A percentile compares a stretch with the other conserved stretches of the same genome.
These are phyloP conservation scores for Lottia scabra DNA, from an alignment of 2,888 invertebrate species.

Conservation along the genomic window DNA sequence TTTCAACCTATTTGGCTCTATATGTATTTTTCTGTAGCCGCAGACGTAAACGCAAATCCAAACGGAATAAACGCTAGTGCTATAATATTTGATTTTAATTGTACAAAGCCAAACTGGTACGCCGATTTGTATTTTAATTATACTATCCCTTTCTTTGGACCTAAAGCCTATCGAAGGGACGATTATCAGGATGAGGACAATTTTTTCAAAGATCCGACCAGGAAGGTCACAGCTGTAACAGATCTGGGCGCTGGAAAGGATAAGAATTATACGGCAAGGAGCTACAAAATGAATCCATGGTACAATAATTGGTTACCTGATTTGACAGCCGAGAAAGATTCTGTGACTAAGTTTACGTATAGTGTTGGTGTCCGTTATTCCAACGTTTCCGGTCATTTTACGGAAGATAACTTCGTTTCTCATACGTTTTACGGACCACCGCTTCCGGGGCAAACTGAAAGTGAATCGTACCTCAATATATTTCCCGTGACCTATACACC, in stretches of 20 bases:
- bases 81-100: constrained; percentile 92
- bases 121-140: constrained; percentile 83
- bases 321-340: constrained; percentile 28
- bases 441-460: constrained; percentile 47
- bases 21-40: constrained; percentile 91
- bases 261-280: constrained; percentile 81
- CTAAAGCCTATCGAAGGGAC: constrained; percentile 79
- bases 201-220: constrained; percentile 90
- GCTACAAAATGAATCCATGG: constrained; percentile 41
- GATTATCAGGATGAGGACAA: constrained; percentile 84
- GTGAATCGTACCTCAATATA: constrained; percentile 28
- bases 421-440: constrained; percentile 60
- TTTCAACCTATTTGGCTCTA: constrained; percentile 99
- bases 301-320: constrained; percentile 38
- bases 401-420: constrained; percentile 39
- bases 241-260: constrained; percentile 78
- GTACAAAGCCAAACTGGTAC: constrained; percentile 93
- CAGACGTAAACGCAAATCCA: constrained; percentile 92
- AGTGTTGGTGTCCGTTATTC: constrained; percentile 57
- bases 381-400: constrained; percentile 50
- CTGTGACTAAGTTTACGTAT: constrained; percentile 42
- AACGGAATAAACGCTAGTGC: constrained; percentile 84
- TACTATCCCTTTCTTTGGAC: constrained; percentile 93
- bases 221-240: constrained; percentile 80
- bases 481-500: constrained; percentile 94